Evolutionary conservation across 2,888 invertebrate genomes (phyloP).

Genomic region (Cephus runcator): DNA sequence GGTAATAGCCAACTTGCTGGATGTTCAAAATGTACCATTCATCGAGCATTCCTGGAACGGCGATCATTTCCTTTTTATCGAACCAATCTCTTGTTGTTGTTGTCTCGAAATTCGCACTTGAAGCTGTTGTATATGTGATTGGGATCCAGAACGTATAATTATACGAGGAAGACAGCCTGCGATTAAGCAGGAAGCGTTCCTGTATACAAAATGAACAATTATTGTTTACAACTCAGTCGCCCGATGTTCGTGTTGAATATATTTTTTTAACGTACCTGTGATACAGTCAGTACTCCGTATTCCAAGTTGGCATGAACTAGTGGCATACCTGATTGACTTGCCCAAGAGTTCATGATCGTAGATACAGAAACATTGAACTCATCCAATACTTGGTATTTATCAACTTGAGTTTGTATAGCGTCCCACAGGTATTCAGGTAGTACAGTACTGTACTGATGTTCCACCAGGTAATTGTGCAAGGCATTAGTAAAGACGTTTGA

Average conservation of each 20-base stretch:
- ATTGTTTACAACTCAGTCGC: slow-evolving; percentile 41
- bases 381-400: slow-evolving; percentile 66
- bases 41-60: slow-evolving; percentile 34
- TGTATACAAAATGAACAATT: slow-evolving; percentile 38
- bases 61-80: too few relatives aligned
- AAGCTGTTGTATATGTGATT: slow-evolving; percentile 76
- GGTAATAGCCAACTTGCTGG: slow-evolving; percentile 75
- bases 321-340: slow-evolving; percentile 72
- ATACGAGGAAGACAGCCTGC: slow-evolving; percentile 1
- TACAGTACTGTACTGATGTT: slow-evolving; percentile 38
- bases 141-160: slow-evolving; percentile 75
- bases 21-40: slow-evolving; percentile 81
- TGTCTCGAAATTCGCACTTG: slow-evolving; percentile 64
- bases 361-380: slow-evolving; percentile 64
- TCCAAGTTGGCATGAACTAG: slow-evolving; percentile 65
- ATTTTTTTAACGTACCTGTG: slow-evolving; percentile 25
- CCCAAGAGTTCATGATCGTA: slow-evolving; percentile 72
- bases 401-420: slow-evolving; percentile 48
- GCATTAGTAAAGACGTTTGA: slow-evolving; percentile 68
- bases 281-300: slow-evolving; percentile 16
- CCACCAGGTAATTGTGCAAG: slow-evolving; percentile 69
- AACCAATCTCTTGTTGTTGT: slow-evolving; percentile 61
- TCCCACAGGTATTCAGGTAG: slow-evolving; percentile 42
- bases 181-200: slow-evolving; percentile 40
- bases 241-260: background rate